Percentiles rank a stretch among this genome's conserved stretches.
phyloP scores from a whole-genome alignment of 2,113 vertebrate species.

The Stigmatopora argus region DNA sequence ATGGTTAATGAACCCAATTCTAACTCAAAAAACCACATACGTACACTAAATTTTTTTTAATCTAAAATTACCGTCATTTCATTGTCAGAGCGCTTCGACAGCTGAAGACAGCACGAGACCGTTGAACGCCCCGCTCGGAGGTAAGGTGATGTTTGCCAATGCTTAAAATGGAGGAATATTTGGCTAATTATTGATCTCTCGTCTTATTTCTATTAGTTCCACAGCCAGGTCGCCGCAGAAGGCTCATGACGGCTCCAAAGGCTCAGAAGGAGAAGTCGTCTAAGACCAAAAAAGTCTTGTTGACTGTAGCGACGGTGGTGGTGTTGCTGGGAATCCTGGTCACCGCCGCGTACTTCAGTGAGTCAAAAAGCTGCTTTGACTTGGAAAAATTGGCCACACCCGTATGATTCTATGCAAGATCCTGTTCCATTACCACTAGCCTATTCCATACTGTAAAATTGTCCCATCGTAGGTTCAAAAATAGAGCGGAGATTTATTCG shows the following conservation, averaged over 20 bases:
- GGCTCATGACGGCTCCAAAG: slow-evolving; percentile 53
- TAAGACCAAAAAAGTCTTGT: slow-evolving; percentile 36
- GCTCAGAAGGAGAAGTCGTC: slow-evolving; percentile 20
- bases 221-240: slow-evolving; percentile 58
- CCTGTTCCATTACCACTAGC: too few relatives aligned
- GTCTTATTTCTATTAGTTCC: slow-evolving; percentile 26
- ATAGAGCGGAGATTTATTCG: neutral
- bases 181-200: neutral
- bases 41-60: neutral
- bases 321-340: slow-evolving; percentile 55
- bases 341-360: slow-evolving; percentile 64
- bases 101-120: slow-evolving; percentile 55
- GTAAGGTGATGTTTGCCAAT: slow-evolving; percentile 36
- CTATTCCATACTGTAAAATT: neutral
- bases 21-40: neutral
- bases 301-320: slow-evolving; percentile 52
- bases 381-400: neutral
- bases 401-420: too few relatives aligned
- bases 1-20: neutral
- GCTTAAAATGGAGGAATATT: neutral
- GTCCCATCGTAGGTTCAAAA: neutral
- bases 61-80: neutral
- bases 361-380: slow-evolving; percentile 24
- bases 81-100: slow-evolving; percentile 28
- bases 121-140: slow-evolving; percentile 52